Base-by-base conservation (phyloP, 92 coral and sea anemone genomes). In the Actinernus sp. region DNA sequence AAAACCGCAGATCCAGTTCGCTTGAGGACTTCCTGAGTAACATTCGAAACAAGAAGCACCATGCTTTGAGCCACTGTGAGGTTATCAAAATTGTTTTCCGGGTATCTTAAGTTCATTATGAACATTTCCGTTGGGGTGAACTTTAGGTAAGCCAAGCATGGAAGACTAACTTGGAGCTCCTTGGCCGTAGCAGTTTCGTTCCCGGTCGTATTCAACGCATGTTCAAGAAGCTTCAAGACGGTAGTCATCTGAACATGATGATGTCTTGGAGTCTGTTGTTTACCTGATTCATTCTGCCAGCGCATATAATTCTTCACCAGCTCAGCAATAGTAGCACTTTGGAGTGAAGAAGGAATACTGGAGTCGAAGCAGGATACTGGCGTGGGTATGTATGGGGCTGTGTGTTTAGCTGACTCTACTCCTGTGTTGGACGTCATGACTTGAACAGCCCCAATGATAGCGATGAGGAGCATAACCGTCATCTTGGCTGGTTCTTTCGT, bases 91-190 rank as follows among this genome's bases (percentile, higher is more conserved):
- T 48, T 48, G 13, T 1, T 10, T 6, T 32, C 55, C 0, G 53
- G 72, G n/a, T 31, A 47, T 16, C 25, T 65, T 19, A 32, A 48
- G 37, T 48, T 48, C 26, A 45, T 51, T 24, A 65, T 13, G 3
- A 59, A 58, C 32, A 65, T 49, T 33, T 65, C 58, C 7, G 28
- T 48, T 34, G 50, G 17, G 32, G 72, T 65, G 33, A 65, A 65
- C 48, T 49, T 31, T 8, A 65, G 26, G 55, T 31, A 24, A 14
- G 10, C 32, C 4, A 49, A n/a, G 40, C 72, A 65, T 28, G 29
- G 6, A 22, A 25, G 21, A 7, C 4, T 1, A 43, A 21, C 27
- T 1, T 49, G 38, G 21, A 65, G 22, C 31, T 6, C 33, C 16
- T 30, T 11, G 9, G 39, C 28, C 12, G 72, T 65, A 3, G 18